A percentile compares a stretch with the other conserved stretches of the same genome.
Conservation (phyloP, 2,888 invertebrate genomes). For the Pseudoips prasinana region DNA sequence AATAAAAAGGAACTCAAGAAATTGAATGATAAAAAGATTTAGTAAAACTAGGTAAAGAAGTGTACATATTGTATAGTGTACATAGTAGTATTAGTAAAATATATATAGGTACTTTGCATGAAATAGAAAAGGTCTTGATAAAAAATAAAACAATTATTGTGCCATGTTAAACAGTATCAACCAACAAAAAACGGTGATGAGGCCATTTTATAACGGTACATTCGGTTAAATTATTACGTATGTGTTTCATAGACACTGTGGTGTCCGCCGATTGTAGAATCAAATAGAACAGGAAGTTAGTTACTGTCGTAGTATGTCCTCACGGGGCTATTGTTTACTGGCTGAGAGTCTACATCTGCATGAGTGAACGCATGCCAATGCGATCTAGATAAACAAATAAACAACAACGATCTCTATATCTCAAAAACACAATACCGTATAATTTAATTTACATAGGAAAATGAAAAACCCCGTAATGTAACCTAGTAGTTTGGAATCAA, state of each 20-base stretch:
- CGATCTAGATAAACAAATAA: slow-evolving; percentile 5
- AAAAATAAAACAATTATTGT: too few species aligned
- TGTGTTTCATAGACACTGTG: slow-evolving; percentile 6
- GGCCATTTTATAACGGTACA: slow-evolving; percentile 26
- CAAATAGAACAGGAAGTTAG: slow-evolving; percentile 40
- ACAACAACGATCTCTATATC: slow-evolving; percentile 3
- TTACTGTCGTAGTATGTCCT: slow-evolving; percentile 31
- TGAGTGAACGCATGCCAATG: slow-evolving; percentile 6
- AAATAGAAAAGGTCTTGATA: too few species aligned
- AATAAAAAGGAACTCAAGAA: too few species aligned
- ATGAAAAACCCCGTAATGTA: too few species aligned
- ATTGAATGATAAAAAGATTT: too few species aligned
- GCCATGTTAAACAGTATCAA: not conserved
- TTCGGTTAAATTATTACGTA: slow-evolving; percentile 27
- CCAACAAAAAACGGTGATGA: not conserved
- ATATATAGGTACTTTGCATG: too few species aligned
- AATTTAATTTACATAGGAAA: too few species aligned
- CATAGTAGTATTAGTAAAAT: too few species aligned
- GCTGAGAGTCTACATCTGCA: slow-evolving; percentile 16
- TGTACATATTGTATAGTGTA: too few species aligned
- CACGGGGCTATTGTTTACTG: slow-evolving; percentile 28
- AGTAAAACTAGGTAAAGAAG: too few species aligned
- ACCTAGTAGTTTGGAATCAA: too few species aligned
- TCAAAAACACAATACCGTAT: too few species aligned
- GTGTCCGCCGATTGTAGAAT: slow-evolving; percentile 19